phyloP scores from a whole-genome alignment of 2,888 invertebrate genomes.

The Dorcus parallelipipedus region DNA sequence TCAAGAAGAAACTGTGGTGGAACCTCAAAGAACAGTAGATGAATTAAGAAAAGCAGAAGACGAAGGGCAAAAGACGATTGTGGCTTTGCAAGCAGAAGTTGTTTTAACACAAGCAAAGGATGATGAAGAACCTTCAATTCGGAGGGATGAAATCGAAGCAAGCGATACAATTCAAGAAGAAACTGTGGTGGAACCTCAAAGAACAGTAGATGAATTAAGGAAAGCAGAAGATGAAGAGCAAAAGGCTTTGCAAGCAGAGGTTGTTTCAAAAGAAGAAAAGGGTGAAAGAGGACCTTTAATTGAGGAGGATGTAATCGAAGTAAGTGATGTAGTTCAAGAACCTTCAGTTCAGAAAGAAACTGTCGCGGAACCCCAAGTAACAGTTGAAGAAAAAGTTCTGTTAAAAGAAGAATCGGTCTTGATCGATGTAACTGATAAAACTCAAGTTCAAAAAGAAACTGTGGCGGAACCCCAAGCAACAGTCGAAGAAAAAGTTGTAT shows the following conservation, averaged over 20 bases:
- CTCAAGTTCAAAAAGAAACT: not conserved
- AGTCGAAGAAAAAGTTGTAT: not conserved
- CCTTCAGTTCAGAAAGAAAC: not conserved
- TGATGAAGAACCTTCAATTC: not conserved
- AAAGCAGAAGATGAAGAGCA: too few species aligned
- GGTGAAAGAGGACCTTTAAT: not conserved
- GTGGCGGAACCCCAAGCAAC: not conserved
- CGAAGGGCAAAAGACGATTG: too few species aligned
- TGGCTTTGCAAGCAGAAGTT: too few species aligned
- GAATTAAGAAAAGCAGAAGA: too few species aligned
- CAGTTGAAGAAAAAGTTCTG: not conserved
- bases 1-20: not conserved
- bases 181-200: not conserved
- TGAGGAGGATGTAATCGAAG: not conserved
- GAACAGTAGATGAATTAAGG: too few species aligned
- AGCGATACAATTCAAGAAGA: not conserved
- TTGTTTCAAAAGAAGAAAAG: not conserved
- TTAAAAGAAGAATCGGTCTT: not conserved
- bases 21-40: not conserved
- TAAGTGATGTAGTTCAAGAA: not conserved
- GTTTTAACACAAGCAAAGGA: not conserved
- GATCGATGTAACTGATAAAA: too few species aligned
- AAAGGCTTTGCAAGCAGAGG: too few species aligned
- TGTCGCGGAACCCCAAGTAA: not conserved
- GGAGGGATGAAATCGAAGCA: not conserved